Conservation (phyloP, 2,797 vertebrate species). For the Sebastes nivosus region DNA sequence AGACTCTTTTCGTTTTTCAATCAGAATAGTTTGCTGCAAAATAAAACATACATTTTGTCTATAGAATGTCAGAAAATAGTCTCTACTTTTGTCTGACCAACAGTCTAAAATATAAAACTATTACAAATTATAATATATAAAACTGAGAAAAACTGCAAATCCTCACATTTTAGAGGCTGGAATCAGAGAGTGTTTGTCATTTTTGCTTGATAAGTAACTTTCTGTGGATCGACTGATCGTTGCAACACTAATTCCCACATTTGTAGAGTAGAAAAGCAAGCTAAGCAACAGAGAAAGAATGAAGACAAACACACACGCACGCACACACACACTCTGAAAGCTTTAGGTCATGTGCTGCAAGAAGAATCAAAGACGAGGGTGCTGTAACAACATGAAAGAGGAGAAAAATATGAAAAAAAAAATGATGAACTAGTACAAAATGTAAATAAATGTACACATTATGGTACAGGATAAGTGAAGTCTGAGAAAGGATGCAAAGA, state of each 20-base stretch:
- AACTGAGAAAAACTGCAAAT: background rate
- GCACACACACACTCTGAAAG: background rate
- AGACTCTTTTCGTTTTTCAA: background rate
- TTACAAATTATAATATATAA: background rate
- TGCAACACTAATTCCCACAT: background rate
- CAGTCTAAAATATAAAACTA: background rate
- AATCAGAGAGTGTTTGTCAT: background rate
- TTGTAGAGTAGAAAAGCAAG: background rate
- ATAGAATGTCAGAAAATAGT: background rate
- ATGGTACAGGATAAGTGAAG: background rate
- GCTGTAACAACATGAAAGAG: background rate
- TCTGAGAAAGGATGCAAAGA: background rate
- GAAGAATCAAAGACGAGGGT: background rate
- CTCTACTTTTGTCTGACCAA: background rate
- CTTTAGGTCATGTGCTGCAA: background rate
- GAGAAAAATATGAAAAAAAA: background rate
- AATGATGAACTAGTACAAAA: background rate
- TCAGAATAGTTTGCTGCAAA: background rate
- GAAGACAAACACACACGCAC: background rate
- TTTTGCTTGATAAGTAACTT: background rate
- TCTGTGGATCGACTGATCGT: background rate
- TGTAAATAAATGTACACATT: background rate
- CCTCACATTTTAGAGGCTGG: background rate
- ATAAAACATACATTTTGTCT: background rate
- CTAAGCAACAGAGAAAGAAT: background rate